Conservation (phyloP, 2,113 vertebrate species). For the Mustela lutreola region DNA sequence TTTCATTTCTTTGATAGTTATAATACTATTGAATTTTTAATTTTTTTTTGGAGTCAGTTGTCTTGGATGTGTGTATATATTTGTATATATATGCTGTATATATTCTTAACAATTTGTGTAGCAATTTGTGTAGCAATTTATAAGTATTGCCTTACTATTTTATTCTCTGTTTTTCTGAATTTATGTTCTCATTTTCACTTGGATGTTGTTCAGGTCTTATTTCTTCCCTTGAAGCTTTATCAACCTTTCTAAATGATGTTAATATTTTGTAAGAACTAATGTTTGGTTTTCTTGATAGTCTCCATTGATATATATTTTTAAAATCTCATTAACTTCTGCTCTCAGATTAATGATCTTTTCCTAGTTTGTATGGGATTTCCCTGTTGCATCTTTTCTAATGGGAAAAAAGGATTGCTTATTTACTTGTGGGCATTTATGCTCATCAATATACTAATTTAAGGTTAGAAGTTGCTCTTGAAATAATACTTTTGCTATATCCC, state of each 20-base stretch:
- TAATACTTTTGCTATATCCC: neutral
- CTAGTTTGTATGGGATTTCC: neutral
- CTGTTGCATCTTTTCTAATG: neutral
- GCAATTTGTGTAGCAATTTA: neutral
- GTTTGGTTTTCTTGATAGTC: neutral
- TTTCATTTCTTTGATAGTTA: neutral
- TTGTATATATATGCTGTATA: neutral
- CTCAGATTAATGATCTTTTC: neutral
- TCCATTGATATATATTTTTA: neutral
- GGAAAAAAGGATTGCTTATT: neutral
- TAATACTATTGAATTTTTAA: neutral
- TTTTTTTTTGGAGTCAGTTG: neutral
- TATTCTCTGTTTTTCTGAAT: neutral
- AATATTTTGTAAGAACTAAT: neutral
- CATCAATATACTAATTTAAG: neutral
- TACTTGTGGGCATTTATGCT: neutral
- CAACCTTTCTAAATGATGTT: neutral
- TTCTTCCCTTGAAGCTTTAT: neutral
- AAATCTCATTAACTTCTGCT: neutral
- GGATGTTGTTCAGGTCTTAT: neutral
- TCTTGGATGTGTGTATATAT: neutral
- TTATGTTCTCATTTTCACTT: neutral
- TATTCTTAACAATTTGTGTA: neutral
- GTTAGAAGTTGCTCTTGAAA: neutral
- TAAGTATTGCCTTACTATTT: neutral